Evolutionary conservation across 2,888 invertebrate genomes (phyloP).

Genomic region (Parelbella ahira): DNA sequence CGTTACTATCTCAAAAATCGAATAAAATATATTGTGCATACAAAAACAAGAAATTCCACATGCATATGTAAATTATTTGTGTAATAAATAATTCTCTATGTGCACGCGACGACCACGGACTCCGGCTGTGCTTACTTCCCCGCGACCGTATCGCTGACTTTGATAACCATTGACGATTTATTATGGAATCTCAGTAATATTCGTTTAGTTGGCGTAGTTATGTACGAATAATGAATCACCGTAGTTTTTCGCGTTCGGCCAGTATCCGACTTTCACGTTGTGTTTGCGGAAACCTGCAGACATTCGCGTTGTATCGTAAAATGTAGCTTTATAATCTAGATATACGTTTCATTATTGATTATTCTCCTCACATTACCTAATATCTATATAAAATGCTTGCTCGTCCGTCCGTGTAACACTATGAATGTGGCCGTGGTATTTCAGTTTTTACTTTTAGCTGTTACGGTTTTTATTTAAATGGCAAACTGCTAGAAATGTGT

Average conservation of each 20-base stretch:
- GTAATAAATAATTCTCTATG: constrained; percentile 21
- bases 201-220: constrained; percentile 1
- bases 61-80: constrained; percentile 11
- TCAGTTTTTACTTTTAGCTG: too few relatives aligned
- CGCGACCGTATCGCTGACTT: not conserved
- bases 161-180: constrained; percentile 19
- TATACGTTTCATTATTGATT: not conserved
- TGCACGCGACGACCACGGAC: constrained; percentile 11
- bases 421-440: too few relatives aligned
- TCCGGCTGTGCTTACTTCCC: not conserved
- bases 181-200: not conserved
- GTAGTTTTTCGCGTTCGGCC: constrained; percentile 7
- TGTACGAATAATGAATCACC: constrained; percentile 1
- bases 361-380: too few relatives aligned
- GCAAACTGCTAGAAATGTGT: too few relatives aligned
- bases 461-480: too few relatives aligned
- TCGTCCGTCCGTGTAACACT: too few relatives aligned
- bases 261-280: constrained; percentile 18
- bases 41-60: constrained; percentile 15
- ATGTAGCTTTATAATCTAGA: constrained; percentile 1
- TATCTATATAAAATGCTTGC: too few relatives aligned
- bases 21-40: not conserved
- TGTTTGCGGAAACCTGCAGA: constrained; percentile 20
- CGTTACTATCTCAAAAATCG: constrained; percentile 1
- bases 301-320: not conserved